These are phyloP conservation scores for Cerceris ruficornis DNA, from an alignment of 2,888 invertebrate species.

Conservation along the genomic window DNA sequence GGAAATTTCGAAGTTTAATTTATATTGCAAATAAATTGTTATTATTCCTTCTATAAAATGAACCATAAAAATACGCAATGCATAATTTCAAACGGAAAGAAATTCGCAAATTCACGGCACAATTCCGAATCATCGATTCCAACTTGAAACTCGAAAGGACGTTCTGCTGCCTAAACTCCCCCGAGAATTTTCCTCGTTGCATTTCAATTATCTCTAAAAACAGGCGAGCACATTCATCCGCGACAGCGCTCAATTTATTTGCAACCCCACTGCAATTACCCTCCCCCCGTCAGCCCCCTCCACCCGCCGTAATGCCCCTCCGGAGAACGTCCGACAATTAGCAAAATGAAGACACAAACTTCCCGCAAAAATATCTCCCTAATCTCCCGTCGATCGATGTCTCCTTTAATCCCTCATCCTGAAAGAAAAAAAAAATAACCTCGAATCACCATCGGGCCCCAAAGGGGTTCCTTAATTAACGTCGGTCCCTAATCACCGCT, in stretches of 20 bases:
- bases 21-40: no score
- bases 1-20: no score
- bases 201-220: not conserved
- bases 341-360: slow-evolving; percentile 29
- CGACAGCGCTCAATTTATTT: slow-evolving; percentile 5
- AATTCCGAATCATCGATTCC: no score
- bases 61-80: no score
- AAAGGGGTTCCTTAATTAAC: not conserved
- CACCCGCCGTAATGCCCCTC: not conserved
- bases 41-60: no score
- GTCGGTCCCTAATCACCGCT: not conserved
- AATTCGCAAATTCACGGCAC: no score
- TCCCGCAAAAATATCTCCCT: not conserved
- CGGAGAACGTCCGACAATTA: slow-evolving; percentile 21
- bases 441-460: not conserved
- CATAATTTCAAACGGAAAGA: no score
- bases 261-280: slow-evolving; percentile 28
- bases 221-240: not conserved
- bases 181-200: not conserved
- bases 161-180: not conserved
- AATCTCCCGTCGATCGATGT: not conserved
- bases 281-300: slow-evolving; percentile 12
- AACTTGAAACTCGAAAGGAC: no score
- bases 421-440: not conserved
- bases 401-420: not conserved